Conservation (phyloP, 2,797 vertebrate genomes). For the Leontocebus nigricollis region DNA sequence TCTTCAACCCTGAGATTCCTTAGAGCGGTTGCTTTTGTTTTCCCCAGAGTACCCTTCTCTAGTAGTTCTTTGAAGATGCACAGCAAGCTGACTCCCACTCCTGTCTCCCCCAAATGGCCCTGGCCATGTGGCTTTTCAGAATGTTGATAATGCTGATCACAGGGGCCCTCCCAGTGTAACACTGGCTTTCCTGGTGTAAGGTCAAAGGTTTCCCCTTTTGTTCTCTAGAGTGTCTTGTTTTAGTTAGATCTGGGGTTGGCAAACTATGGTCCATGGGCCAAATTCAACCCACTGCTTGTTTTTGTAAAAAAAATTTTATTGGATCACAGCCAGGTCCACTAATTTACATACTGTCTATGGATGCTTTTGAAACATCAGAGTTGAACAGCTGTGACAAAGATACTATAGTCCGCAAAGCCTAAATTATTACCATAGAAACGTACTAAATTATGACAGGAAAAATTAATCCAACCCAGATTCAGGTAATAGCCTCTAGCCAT, state of each 20-base stretch:
- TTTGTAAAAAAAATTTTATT: not conserved
- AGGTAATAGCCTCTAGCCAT: not conserved
- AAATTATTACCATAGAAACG: not conserved
- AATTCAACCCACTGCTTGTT: not conserved
- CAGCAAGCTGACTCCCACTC: rapidly evolving
- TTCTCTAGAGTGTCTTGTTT: not conserved
- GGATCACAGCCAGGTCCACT: not conserved
- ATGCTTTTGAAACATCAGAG: not conserved
- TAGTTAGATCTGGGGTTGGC: not conserved
- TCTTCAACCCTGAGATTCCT: not conserved
- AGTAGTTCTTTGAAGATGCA: not conserved
- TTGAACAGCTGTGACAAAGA: not conserved
- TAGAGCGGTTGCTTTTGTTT: rapidly evolving
- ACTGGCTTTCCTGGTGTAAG: not conserved
- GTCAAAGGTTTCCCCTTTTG: not conserved
- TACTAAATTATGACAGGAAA: not conserved
- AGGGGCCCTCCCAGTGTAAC: not conserved
- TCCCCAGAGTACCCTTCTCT: rapidly evolving
- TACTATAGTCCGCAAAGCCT: not conserved
- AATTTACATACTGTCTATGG: not conserved
- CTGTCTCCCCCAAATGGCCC: rapidly evolving
- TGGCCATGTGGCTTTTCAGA: not conserved
- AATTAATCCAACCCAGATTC: not conserved
- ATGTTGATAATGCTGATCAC: not conserved
- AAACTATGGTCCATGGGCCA: not conserved